These are phyloP conservation scores for Aurelia aurita DNA, from an alignment of 30 jellyfish, hydroid and myxozoan species.

Conservation along the genomic window DNA sequence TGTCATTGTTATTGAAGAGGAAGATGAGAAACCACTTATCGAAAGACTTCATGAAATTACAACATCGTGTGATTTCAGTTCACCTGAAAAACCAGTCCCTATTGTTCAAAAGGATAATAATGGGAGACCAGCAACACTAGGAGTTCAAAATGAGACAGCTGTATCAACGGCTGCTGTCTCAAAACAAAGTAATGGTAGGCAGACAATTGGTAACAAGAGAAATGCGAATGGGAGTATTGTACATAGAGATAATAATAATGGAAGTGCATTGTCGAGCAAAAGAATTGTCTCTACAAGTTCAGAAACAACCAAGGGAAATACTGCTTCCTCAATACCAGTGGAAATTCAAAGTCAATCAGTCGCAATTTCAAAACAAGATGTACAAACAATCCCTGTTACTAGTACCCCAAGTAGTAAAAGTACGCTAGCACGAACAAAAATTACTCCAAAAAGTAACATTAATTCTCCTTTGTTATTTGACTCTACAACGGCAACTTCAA, in stretches of 20 bases:
- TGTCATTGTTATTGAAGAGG: conserved; percentile 73
- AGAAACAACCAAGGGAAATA: background rate
- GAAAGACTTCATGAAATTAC: conserved; percentile 60
- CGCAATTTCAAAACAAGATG: no score
- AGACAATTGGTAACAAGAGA: background rate
- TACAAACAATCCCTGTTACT: no score
- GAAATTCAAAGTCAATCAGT: background rate
- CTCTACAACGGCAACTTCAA: no score
- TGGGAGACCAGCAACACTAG: no score
- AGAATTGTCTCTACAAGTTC: background rate
- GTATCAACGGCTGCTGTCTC: no score
- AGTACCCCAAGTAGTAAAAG: no score
- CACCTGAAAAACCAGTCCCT: conserved; percentile 3
- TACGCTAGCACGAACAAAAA: no score
- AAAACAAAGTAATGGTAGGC: background rate
- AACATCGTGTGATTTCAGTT: conserved; percentile 16
- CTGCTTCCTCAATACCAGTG: background rate
- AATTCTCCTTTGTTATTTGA: no score
- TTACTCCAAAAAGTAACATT: no score
- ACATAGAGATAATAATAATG: background rate
- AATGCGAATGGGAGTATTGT: conserved; percentile 6
- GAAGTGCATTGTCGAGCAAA: no score
- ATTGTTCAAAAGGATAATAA: no score
- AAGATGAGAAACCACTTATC: conserved; percentile 55
- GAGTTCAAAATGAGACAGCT: no score